Conservation (phyloP, 2,797 vertebrate species). For the Pampus argenteus region DNA sequence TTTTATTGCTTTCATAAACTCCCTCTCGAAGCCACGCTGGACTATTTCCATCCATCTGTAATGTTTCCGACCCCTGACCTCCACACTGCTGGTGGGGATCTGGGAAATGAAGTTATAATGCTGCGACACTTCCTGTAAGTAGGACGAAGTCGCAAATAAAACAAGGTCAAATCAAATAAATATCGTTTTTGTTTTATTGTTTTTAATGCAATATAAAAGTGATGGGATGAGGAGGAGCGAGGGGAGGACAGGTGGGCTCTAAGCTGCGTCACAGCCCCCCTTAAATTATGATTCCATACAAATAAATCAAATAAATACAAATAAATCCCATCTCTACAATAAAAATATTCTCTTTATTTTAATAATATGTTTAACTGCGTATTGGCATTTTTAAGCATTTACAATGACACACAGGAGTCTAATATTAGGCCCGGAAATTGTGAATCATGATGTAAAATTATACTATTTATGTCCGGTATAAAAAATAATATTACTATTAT, state of each 20-base stretch:
- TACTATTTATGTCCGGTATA: not conserved
- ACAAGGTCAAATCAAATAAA: not conserved
- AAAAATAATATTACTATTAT: not conserved
- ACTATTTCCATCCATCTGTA: constrained; percentile 53
- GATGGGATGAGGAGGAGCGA: too few species aligned
- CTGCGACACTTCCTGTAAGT: constrained; percentile 33
- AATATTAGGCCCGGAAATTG: not conserved
- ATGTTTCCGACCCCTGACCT: constrained; percentile 50
- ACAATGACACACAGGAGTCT: not conserved
- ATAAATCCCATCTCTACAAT: not conserved
- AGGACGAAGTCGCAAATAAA: constrained; percentile 5
- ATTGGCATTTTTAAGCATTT: not conserved
- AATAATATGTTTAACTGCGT: too few species aligned
- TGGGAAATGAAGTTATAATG: constrained; percentile 37
- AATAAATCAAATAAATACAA: too few species aligned
- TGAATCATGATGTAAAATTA: not conserved
- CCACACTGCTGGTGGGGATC: constrained; percentile 20
- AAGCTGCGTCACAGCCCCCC: not conserved
- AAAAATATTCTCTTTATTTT: not conserved
- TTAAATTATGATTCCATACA: not conserved
- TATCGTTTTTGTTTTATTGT: not conserved
- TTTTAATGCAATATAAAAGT: not conserved
- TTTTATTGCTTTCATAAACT: constrained; percentile 62
- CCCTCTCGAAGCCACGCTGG: constrained; percentile 18
- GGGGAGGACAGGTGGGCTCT: not conserved